phyloP scores from a whole-genome alignment of 2,113 vertebrate genomes.

The Sterna hirundo region DNA sequence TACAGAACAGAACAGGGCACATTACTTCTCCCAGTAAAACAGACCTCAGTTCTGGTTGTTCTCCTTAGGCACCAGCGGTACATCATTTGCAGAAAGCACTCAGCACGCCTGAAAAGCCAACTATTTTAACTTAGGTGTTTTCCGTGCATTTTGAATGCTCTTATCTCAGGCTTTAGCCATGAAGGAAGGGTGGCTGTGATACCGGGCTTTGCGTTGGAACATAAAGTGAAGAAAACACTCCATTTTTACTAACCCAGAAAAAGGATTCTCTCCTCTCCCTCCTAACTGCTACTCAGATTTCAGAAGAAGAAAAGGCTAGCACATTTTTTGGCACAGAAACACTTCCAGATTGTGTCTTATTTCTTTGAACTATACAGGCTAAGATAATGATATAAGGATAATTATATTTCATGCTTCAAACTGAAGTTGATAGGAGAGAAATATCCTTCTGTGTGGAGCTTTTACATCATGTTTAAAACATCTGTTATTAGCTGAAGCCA shows the following conservation, averaged over 20 bases:
- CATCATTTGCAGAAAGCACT: neutral
- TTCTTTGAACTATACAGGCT: constrained; percentile 77
- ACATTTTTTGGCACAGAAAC: constrained; percentile 76
- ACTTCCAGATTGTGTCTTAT: constrained; percentile 80
- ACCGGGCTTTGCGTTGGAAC: neutral
- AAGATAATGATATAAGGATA: constrained; percentile 78
- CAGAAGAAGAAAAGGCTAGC: constrained; percentile 76
- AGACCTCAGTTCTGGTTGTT: neutral
- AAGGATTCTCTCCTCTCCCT: constrained; percentile 8
- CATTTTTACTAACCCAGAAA: neutral
- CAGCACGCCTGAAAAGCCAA: neutral
- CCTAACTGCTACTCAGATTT: constrained; percentile 32
- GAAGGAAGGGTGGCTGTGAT: neutral
- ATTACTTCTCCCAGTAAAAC: neutral
- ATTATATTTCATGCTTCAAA: constrained; percentile 76
- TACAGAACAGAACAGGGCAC: neutral
- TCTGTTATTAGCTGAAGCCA: constrained; percentile 62
- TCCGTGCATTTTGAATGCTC: neutral
- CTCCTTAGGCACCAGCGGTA: neutral
- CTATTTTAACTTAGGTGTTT: neutral
- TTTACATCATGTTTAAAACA: constrained; percentile 62
- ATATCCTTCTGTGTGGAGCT: constrained; percentile 62
- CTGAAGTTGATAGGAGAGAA: constrained; percentile 74
- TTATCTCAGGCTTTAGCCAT: neutral
- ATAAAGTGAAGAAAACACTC: neutral